Evolutionary conservation across 2,113 vertebrate genomes (phyloP).

Genomic region (Toxotes chatareus): DNA sequence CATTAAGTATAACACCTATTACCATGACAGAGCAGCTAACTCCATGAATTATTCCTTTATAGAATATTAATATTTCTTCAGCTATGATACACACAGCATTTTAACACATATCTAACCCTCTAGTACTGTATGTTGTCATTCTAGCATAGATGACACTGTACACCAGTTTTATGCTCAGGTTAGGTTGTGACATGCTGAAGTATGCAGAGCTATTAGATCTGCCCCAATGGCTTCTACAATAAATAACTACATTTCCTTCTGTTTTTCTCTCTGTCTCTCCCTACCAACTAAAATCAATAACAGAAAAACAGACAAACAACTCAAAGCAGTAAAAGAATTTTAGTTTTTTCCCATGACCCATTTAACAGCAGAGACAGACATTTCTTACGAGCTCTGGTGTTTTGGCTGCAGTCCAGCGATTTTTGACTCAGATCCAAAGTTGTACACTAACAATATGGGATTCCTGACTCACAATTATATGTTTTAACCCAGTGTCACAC

Average conservation of each 20-base stretch:
- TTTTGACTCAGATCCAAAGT: conserved; percentile 36
- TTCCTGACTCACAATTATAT: background rate
- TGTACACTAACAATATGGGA: background rate
- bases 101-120: background rate
- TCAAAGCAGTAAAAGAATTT: conserved; percentile 10
- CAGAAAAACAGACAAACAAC: conserved; percentile 20
- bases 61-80: too few relatives aligned
- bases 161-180: background rate
- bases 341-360: conserved; percentile 66
- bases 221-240: background rate
- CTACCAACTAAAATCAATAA: conserved; percentile 26
- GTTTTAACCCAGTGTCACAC: background rate
- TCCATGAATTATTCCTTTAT: background rate
- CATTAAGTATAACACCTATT: background rate
- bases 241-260: conserved; percentile 5
- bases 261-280: background rate
- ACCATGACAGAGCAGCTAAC: background rate
- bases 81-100: background rate
- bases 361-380: conserved; percentile 19
- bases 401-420: conserved; percentile 35
- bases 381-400: conserved; percentile 13
- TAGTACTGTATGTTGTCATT: background rate
- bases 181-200: background rate
- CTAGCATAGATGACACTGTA: background rate
- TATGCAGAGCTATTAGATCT: background rate